Percentiles rank a stretch among this genome's conserved stretches.
Conservation (phyloP, 2,797 vertebrate species). For the Spatula versicolor region DNA sequence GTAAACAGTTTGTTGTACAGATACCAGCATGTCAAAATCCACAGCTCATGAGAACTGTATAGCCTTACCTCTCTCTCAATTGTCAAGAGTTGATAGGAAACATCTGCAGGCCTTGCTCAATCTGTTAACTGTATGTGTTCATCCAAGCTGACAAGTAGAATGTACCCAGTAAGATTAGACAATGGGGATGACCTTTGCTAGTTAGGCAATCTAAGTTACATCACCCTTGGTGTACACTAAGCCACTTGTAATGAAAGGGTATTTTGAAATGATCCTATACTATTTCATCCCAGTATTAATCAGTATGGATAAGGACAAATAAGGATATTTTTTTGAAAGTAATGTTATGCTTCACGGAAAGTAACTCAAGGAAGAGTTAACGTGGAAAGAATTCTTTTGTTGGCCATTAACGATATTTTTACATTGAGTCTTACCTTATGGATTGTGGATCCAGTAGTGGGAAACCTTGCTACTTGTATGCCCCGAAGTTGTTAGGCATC, state of each 20-base stretch:
- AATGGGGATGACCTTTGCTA: constrained; percentile 62
- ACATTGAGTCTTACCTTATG: neutral
- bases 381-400: neutral
- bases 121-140: constrained; percentile 66
- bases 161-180: constrained; percentile 41
- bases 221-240: neutral
- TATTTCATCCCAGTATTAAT: neutral
- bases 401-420: neutral
- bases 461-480: neutral
- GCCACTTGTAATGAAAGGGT: constrained; percentile 16
- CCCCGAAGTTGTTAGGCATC: neutral
- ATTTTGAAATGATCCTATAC: constrained; percentile 1
- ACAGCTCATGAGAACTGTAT: constrained; percentile 41
- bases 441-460: neutral
- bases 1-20: constrained; percentile 34
- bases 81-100: constrained; percentile 69
- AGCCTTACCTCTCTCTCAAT: constrained; percentile 64
- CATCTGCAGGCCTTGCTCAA: constrained; percentile 65
- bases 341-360: neutral
- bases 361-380: neutral
- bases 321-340: neutral
- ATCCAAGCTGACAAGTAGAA: constrained; percentile 58
- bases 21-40: constrained; percentile 37
- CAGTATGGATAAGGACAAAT: neutral
- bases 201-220: constrained; percentile 8